These are phyloP conservation scores for Odontophorus gujanensis DNA, from an alignment of 2,113 vertebrate genomes.

Conservation along the genomic window DNA sequence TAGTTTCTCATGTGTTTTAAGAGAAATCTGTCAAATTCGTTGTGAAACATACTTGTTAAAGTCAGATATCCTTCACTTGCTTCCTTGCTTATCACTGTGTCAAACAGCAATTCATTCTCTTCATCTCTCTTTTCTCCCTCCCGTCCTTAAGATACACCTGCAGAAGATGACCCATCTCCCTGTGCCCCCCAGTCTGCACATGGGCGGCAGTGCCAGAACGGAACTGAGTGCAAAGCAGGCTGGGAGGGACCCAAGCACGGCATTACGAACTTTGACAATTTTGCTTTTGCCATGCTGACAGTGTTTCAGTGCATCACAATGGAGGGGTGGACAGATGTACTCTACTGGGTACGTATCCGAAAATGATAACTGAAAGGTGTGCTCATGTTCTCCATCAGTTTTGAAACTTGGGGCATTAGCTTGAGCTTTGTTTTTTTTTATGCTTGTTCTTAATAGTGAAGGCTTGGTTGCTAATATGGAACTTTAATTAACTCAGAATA, in stretches of 20 bases:
- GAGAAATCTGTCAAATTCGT: background rate
- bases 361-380: background rate
- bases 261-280: conserved; percentile 99
- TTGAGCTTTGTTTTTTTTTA: background rate
- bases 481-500: conserved; percentile 26
- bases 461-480: background rate
- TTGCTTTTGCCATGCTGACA: conserved; percentile 98
- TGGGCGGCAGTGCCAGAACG: conserved; percentile 91
- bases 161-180: conserved; percentile 91
- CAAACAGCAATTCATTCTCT: background rate
- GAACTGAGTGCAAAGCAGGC: conserved; percentile 84
- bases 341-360: conserved; percentile 94
- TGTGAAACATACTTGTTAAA: background rate
- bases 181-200: conserved; percentile 88
- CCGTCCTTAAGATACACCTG: conserved; percentile 72
- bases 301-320: conserved; percentile 99
- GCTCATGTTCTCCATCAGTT: accelerated
- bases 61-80: background rate
- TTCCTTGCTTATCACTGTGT: background rate
- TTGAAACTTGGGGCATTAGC: background rate
- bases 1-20: background rate
- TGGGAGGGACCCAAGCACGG: conserved; percentile 97
- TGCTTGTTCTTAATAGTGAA: background rate
- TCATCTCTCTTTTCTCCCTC: background rate
- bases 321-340: conserved; percentile 98